Percentiles rank a stretch among this genome's conserved stretches.
Evolutionary conservation across 2,797 vertebrate species (phyloP).

Genomic region (Ispidina lecontei): DNA sequence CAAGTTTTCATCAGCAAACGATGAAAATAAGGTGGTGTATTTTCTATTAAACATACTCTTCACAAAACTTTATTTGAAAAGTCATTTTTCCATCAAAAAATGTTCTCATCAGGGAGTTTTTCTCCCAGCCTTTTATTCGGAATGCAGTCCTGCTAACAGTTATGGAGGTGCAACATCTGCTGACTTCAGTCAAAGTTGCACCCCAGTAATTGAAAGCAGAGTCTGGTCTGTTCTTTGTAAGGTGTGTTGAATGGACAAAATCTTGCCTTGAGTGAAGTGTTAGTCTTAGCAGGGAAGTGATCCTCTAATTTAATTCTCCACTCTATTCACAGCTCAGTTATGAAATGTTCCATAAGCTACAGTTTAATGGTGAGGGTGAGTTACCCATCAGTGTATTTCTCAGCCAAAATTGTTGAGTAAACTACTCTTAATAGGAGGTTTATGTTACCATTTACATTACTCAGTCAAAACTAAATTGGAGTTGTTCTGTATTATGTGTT

Average conservation of each 20-base stretch:
- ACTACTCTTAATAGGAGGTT: constrained; percentile 32
- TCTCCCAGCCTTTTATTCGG: constrained; percentile 20
- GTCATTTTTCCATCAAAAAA: constrained; percentile 23
- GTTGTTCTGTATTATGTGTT: constrained; percentile 18
- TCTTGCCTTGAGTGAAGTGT: constrained; percentile 39
- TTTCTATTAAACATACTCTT: neutral
- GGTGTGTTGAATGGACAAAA: constrained; percentile 45
- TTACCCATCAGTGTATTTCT: constrained; percentile 1
- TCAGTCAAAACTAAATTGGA: constrained; percentile 8
- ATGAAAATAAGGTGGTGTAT: neutral
- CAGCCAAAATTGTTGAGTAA: constrained; percentile 37
- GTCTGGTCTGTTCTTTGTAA: constrained; percentile 46
- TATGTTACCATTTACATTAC: constrained; percentile 20
- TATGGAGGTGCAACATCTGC: constrained; percentile 61
- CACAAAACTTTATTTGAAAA: constrained; percentile 15
- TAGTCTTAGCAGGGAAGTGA: constrained; percentile 45
- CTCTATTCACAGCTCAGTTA: neutral
- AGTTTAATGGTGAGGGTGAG: constrained; percentile 29
- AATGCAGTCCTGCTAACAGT: constrained; percentile 33
- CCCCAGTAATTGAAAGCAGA: constrained; percentile 70
- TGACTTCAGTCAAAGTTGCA: constrained; percentile 61
- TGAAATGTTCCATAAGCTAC: constrained; percentile 27
- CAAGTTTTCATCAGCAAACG: neutral
- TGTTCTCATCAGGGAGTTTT: constrained; percentile 9
- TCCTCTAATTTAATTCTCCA: constrained; percentile 49